A percentile compares a stretch with the other conserved stretches of the same genome.
Evolutionary conservation across 2,888 invertebrate genomes (phyloP).

Genomic region (Scaptodrosophila latifasciaeformis): DNA sequence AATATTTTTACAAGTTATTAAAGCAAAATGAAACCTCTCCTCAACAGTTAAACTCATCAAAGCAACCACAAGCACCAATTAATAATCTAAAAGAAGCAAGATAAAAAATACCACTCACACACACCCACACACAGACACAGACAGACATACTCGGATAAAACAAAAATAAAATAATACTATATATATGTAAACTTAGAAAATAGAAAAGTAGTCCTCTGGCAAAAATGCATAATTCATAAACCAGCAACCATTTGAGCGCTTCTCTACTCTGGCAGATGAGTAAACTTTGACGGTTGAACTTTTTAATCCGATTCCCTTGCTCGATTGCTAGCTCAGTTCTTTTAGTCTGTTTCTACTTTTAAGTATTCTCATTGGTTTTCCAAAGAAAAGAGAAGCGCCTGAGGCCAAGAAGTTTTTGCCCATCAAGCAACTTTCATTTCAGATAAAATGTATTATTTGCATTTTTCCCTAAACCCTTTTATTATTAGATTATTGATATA

Average conservation of each 20-base stretch:
- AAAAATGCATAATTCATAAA: slow-evolving; percentile 64
- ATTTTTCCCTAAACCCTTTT: background rate
- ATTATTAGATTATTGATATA: background rate
- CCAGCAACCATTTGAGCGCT: slow-evolving; percentile 44
- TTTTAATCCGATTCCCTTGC: slow-evolving; percentile 62
- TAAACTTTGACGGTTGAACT: slow-evolving; percentile 61
- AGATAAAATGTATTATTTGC: slow-evolving; percentile 24
- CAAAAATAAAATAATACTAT: slow-evolving; percentile 8
- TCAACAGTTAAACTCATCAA: too few relatives aligned
- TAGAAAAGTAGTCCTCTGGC: slow-evolving; percentile 48
- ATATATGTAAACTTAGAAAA: slow-evolving; percentile 46
- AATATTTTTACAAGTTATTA: too few relatives aligned
- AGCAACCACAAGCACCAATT: too few relatives aligned
- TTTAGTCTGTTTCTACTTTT: slow-evolving; percentile 1
- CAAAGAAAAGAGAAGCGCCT: slow-evolving; percentile 34
- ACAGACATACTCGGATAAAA: slow-evolving; percentile 13
- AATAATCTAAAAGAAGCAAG: too few relatives aligned
- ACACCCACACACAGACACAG: too few relatives aligned
- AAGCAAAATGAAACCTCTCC: too few relatives aligned
- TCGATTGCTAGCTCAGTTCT: slow-evolving; percentile 50
- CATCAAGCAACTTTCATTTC: slow-evolving; percentile 30
- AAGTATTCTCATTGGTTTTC: slow-evolving; percentile 27
- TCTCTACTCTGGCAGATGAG: slow-evolving; percentile 4
- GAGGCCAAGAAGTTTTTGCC: slow-evolving; percentile 40
- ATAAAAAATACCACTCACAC: background rate